Evolutionary conservation across 2,113 vertebrate species (phyloP).

Genomic region (Lasiurus cinereus): DNA sequence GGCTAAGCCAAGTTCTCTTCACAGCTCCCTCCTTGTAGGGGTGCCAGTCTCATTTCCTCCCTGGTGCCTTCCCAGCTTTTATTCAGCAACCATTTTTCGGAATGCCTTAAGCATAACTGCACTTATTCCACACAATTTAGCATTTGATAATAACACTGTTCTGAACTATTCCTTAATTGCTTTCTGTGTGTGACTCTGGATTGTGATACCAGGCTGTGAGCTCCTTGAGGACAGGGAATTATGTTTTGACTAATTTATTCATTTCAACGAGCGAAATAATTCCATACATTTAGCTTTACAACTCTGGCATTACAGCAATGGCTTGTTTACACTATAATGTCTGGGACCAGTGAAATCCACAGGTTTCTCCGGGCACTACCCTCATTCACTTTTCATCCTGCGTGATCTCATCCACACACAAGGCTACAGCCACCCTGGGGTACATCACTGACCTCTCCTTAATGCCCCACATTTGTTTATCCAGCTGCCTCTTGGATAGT

Average conservation of each 20-base stretch:
- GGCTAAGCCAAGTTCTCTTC: background rate
- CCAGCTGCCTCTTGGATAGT: background rate
- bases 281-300: slow-evolving; percentile 1
- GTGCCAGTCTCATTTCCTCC: background rate
- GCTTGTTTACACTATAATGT: background rate
- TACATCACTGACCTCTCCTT: background rate
- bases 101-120: slow-evolving; percentile 33
- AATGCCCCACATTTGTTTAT: background rate
- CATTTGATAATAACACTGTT: slow-evolving; percentile 62
- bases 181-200: slow-evolving; percentile 10
- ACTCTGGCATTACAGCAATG: background rate
- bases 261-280: slow-evolving; percentile 41
- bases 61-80: background rate
- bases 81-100: slow-evolving; percentile 5
- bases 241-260: slow-evolving; percentile 73
- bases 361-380: background rate
- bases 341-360: background rate
- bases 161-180: slow-evolving; percentile 55
- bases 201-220: slow-evolving; percentile 54
- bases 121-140: slow-evolving; percentile 75
- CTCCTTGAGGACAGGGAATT: slow-evolving; percentile 75
- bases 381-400: background rate
- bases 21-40: background rate
- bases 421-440: background rate
- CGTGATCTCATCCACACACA: background rate